phyloP scores from a whole-genome alignment of 2,888 invertebrate species.

The Endomychus coccineus region DNA sequence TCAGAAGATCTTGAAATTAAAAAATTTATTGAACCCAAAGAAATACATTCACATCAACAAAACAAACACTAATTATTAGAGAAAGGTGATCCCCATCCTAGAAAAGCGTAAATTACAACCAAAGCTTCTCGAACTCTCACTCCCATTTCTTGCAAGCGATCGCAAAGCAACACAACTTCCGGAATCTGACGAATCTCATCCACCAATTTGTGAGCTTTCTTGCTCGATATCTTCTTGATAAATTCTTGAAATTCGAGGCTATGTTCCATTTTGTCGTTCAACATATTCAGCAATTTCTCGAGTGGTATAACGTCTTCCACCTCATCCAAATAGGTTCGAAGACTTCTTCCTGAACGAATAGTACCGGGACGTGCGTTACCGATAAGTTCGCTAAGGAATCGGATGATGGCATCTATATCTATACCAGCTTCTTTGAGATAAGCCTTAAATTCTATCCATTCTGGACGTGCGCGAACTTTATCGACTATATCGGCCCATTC shows the following conservation, averaged over 20 bases:
- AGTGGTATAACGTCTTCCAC: slow-evolving; percentile 22
- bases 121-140: slow-evolving; percentile 22
- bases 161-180: slow-evolving; percentile 23
- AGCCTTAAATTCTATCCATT: slow-evolving; percentile 6
- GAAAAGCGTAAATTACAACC: slow-evolving; percentile 21
- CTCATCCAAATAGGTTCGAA: slow-evolving; percentile 23
- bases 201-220: slow-evolving; percentile 23
- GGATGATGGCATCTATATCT: slow-evolving; percentile 8
- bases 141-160: slow-evolving; percentile 22
- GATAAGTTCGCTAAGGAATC: slow-evolving; percentile 11
- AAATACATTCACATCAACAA: slow-evolving; percentile 3
- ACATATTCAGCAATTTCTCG: slow-evolving; percentile 20
- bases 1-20: no score
- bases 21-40: slow-evolving; percentile 1
- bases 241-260: slow-evolving; percentile 26
- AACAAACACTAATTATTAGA: background rate
- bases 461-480: slow-evolving; percentile 4
- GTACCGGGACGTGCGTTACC: slow-evolving; percentile 13
- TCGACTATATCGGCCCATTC: slow-evolving; percentile 23
- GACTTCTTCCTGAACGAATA: slow-evolving; percentile 7
- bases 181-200: slow-evolving; percentile 23
- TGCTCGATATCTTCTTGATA: slow-evolving; percentile 21
- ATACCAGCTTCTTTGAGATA: slow-evolving; percentile 10
- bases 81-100: slow-evolving; percentile 24
- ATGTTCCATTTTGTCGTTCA: slow-evolving; percentile 23